A percentile compares a stretch with the other conserved stretches of the same genome.
These are phyloP conservation scores for Staurois parvus DNA, from an alignment of 2,797 vertebrate genomes.

Conservation along the genomic window DNA sequence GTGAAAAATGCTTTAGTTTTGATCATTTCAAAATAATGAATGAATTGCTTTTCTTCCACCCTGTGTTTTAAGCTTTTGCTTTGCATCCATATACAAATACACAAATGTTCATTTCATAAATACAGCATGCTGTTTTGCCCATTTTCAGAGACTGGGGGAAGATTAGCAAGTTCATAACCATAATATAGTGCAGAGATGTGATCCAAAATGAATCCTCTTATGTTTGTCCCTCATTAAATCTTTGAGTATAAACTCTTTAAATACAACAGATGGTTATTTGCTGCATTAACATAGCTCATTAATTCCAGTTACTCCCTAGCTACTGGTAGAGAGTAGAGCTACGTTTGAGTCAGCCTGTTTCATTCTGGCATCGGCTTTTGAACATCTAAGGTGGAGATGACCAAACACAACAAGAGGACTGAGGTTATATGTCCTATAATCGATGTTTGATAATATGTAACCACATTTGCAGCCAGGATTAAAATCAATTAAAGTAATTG, in stretches of 20 bases:
- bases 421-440: constrained; percentile 17
- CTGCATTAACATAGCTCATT: constrained; percentile 63
- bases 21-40: constrained; percentile 38
- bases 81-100: constrained; percentile 41
- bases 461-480: background rate
- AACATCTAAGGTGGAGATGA: constrained; percentile 41
- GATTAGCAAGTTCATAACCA: constrained; percentile 62
- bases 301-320: constrained; percentile 61
- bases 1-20: constrained; percentile 34
- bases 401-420: constrained; percentile 35
- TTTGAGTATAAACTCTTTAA: constrained; percentile 64
- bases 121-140: constrained; percentile 53
- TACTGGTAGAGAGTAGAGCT: constrained; percentile 55
- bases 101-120: constrained; percentile 56
- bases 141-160: constrained; percentile 55
- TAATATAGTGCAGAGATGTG: constrained; percentile 58
- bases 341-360: constrained; percentile 49
- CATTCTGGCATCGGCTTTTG: constrained; percentile 39
- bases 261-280: constrained; percentile 64
- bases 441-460: constrained; percentile 1
- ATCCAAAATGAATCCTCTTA: constrained; percentile 63
- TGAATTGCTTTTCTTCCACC: constrained; percentile 25
- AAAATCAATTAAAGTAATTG: constrained; percentile 6
- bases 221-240: constrained; percentile 64
- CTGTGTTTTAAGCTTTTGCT: constrained; percentile 15